Evolutionary conservation across 2,797 vertebrate genomes (phyloP).

Genomic region (Urocyon cinereoargenteus): DNA sequence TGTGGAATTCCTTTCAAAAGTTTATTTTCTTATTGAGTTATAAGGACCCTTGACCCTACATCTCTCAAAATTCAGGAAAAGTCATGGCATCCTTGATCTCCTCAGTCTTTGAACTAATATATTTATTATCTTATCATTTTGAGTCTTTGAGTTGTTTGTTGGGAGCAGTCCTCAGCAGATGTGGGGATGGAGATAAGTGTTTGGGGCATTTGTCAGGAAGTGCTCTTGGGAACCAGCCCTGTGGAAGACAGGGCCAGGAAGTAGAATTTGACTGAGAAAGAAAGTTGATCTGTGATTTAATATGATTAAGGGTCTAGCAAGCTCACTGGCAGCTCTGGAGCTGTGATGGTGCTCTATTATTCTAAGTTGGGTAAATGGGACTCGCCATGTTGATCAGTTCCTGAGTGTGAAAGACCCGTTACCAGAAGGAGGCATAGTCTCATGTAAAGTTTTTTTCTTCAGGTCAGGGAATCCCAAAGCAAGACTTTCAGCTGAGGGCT

Average conservation of each 20-base stretch:
- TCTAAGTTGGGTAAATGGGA: not conserved
- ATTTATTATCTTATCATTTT: slow-evolving; percentile 1
- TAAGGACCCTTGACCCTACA: not conserved
- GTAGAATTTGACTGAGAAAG: not conserved
- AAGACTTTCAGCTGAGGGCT: not conserved
- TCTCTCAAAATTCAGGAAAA: not conserved
- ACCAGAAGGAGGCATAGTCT: not conserved
- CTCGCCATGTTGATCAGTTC: not conserved
- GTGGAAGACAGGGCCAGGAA: not conserved
- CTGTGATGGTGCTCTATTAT: not conserved
- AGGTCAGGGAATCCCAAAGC: not conserved
- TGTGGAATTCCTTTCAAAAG: not conserved
- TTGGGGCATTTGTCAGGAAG: not conserved
- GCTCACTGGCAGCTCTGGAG: not conserved
- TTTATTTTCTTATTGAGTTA: slow-evolving; percentile 31
- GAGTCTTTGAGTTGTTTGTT: not conserved
- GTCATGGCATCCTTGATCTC: not conserved
- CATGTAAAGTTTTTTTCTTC: not conserved
- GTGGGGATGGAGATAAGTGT: not conserved
- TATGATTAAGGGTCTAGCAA: not conserved
- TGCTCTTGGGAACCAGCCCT: not conserved
- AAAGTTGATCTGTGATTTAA: not conserved
- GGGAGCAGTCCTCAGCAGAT: not conserved
- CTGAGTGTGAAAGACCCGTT: not conserved
- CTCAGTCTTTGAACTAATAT: not conserved